phyloP scores from a whole-genome alignment of 1,140 invertebrate species.

The Cyclina sinensis region DNA sequence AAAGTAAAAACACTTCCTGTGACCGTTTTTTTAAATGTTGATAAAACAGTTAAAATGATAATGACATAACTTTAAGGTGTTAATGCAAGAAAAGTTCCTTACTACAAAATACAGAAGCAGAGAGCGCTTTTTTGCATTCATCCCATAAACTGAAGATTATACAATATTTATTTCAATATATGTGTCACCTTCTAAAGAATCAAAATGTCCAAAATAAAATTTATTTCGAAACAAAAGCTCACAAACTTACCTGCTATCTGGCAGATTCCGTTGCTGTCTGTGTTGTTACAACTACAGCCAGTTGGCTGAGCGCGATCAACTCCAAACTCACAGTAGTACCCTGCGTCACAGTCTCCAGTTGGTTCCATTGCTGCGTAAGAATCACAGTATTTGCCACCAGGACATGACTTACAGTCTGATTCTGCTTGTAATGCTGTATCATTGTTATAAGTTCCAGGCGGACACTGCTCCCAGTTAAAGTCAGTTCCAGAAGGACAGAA shows the following conservation, averaged over 20 bases:
- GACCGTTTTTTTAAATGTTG: too few relatives aligned
- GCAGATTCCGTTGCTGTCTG: constrained; percentile 65
- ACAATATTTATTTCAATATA: too few relatives aligned
- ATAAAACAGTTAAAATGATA: too few relatives aligned
- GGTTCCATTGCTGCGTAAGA: constrained; percentile 67
- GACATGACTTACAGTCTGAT: constrained; percentile 81
- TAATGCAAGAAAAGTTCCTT: too few relatives aligned
- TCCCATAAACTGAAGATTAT: too few relatives aligned
- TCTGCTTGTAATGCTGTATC: constrained; percentile 77
- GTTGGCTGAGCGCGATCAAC: constrained; percentile 80
- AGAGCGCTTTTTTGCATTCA: too few relatives aligned
- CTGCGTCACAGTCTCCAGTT: constrained; percentile 76
- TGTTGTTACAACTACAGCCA: constrained; percentile 74
- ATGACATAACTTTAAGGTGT: too few relatives aligned
- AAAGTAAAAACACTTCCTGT: neutral
- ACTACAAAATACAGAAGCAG: too few relatives aligned
- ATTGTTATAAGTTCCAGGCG: constrained; percentile 83
- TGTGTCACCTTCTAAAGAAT: too few relatives aligned
- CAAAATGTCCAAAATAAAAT: too few relatives aligned
- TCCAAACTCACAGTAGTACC: constrained; percentile 84
- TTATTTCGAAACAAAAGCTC: too few relatives aligned
- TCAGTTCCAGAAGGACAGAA: constrained; percentile 83
- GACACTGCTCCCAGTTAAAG: constrained; percentile 83
- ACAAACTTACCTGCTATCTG: constrained; percentile 67
- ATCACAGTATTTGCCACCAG: constrained; percentile 83